These are phyloP conservation scores for Nezara viridula DNA, from an alignment of 2,888 invertebrate species.

Conservation along the genomic window DNA sequence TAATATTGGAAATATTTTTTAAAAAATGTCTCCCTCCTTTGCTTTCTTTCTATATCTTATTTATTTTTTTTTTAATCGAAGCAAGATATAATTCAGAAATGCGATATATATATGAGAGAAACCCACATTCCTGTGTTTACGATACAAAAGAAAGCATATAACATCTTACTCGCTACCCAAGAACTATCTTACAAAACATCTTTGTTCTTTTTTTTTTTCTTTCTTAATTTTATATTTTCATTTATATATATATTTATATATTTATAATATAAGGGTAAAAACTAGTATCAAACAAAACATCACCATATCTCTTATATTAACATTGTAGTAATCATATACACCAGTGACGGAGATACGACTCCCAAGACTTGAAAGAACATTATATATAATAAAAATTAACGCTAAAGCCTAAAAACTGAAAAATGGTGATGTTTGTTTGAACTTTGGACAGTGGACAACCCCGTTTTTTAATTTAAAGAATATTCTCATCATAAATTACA, in stretches of 20 bases:
- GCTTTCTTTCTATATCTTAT: neutral
- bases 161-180: constrained; percentile 51
- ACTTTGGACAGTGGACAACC: constrained; percentile 50
- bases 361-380: constrained; percentile 55
- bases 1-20: constrained; percentile 59
- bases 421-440: constrained; percentile 62
- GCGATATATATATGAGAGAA: constrained; percentile 22
- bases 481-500: constrained; percentile 35
- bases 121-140: constrained; percentile 52
- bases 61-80: constrained; percentile 14
- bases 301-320: constrained; percentile 61
- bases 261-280: constrained; percentile 48
- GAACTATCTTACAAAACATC: constrained; percentile 63
- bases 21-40: constrained; percentile 54
- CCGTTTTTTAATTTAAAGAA: constrained; percentile 39
- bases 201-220: constrained; percentile 47
- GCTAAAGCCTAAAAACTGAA: constrained; percentile 59
- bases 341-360: constrained; percentile 44
- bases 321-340: constrained; percentile 59
- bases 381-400: constrained; percentile 54
- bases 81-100: constrained; percentile 53
- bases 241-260: constrained; percentile 41
- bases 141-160: constrained; percentile 59
- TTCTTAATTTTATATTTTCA: constrained; percentile 25
- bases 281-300: constrained; percentile 63